Percentiles rank a stretch among this genome's conserved stretches.
Conservation (phyloP, 2,113 vertebrate genomes). For the Baryphthengus martii region DNA sequence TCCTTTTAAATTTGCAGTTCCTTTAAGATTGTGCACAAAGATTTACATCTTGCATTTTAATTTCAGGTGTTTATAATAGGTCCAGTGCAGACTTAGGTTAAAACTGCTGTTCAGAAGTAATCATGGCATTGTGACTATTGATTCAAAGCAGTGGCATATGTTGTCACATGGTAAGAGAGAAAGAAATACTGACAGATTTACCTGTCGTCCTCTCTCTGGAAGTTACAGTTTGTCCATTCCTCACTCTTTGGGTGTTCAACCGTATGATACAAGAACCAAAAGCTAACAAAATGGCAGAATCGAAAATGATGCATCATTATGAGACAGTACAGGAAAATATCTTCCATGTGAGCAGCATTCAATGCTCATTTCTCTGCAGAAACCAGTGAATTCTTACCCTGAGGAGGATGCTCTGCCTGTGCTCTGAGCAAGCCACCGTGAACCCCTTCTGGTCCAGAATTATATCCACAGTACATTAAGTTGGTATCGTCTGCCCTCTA, state of each 20-base stretch:
- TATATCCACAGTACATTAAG: rapidly evolving
- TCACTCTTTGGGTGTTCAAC: neutral
- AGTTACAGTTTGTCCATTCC: neutral
- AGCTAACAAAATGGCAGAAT: neutral
- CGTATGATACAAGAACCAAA: neutral
- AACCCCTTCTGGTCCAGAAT: neutral
- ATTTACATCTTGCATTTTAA: neutral
- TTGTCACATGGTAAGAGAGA: neutral
- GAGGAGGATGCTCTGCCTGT: neutral
- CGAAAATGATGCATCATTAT: neutral
- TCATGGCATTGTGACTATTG: neutral
- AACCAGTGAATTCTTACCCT: neutral
- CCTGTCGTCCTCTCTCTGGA: neutral
- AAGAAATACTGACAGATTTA: neutral
- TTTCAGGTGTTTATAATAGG: neutral
- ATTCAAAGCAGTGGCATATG: neutral
- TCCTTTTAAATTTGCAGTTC: neutral
- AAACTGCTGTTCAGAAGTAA: neutral
- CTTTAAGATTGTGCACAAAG: neutral
- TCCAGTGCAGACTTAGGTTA: neutral
- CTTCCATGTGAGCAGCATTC: neutral
- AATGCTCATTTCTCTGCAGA: neutral
- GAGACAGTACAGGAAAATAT: neutral
- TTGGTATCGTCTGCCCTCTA: rapidly evolving
- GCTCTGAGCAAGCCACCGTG: neutral